Evolutionary conservation across 1,140 invertebrate species (phyloP), one percentile per base, ranked within the genome.

Genomic region (Lordiphosa clarofinis): DNA sequence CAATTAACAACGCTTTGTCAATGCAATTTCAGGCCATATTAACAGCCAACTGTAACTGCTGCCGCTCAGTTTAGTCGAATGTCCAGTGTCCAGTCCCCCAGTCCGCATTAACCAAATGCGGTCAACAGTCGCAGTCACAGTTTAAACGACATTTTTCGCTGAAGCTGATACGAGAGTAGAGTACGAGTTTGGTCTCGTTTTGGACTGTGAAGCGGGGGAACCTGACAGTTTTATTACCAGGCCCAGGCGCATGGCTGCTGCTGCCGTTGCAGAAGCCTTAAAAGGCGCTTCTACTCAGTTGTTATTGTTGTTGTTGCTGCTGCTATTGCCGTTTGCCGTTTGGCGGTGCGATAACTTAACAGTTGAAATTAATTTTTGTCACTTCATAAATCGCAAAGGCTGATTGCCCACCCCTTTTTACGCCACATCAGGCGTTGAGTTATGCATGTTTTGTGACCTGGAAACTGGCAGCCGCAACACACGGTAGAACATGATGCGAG

Each of bases 291-390:
- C 71, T 50, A 69, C 56, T 28, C 60, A 60, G 67, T 55, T 75
- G 42, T 54, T 74, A 60, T 67, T 63, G 49, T 15, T 57, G 57
- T 62, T 53, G 58, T 35, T 57, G 44, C 40, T 55, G n/a, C n/a
- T n/a, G n/a, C n/a, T n/a, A n/a, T n/a, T n/a, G n/a, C n/a, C n/a
- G n/a, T n/a, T n/a, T n/a, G n/a, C n/a, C n/a, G n/a, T n/a, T n/a
- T n/a, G n/a, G 56, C 28, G 60, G 53, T 55, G 75, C 78, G 78
- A 82, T 82, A 82, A 65, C 58, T 82, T 81, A 87, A 82, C 82
- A 87, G 82, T 81, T 71, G 73, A 87, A 87, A 87, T 87, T 87
- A 87, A 87, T 87, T 87, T 87, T 87, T 87, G 82, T 87, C 82
- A 86, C 82, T 86, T 86, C 69, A 86, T 87, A 86, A 87, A 87